Base-by-base conservation (phyloP, 2,113 vertebrate genomes). In the Zosterops borbonicus region DNA sequence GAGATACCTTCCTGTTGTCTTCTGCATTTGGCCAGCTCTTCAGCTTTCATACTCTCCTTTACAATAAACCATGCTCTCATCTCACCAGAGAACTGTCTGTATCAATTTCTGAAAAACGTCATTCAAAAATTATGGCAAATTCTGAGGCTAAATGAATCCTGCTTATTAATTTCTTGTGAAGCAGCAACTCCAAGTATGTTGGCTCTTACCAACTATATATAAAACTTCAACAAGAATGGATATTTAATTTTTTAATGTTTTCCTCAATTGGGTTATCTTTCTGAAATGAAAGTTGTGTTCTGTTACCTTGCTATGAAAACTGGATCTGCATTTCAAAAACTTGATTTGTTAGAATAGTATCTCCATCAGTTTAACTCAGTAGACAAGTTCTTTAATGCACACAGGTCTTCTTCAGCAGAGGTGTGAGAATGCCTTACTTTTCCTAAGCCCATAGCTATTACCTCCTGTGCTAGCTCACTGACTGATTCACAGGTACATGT, bases 401-500 rank as follows among this genome's bases (percentile, higher is more conserved):
- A 0, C 14, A 23, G 68, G 3, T 5, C 9, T 65, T 58, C 39
- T 52, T 63, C 10, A 33, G 15, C 17, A 91, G 37, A 83, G 41
- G 29, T 35, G 49, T 53, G 46, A 89, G 23, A 85, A 74, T 6
- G 9, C 9, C 29, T 77, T 33, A 13, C 2, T 52, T 69, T 74
- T 20, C 65, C 18, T 77, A 50, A 46, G 52, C 3, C 53, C 5
- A 28, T 25, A 44, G 19, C 9, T 76, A 50, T 42, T 69, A 9
- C 25, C 52, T 80, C 12, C 47, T 50, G 25, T 92, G 50, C 19
- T 39, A 77, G 39, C 20, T 69, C 59, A 59, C 29, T 63, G 41
- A 31, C 37, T 78, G 29, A 25, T 52, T 39, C 67, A 22, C 3
- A 14, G 0, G 16, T 17, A 25, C 1, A 0, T 25, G 21, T n/a